phyloP scores from a whole-genome alignment of 2,113 vertebrate species.

The Oriolus oriolus region DNA sequence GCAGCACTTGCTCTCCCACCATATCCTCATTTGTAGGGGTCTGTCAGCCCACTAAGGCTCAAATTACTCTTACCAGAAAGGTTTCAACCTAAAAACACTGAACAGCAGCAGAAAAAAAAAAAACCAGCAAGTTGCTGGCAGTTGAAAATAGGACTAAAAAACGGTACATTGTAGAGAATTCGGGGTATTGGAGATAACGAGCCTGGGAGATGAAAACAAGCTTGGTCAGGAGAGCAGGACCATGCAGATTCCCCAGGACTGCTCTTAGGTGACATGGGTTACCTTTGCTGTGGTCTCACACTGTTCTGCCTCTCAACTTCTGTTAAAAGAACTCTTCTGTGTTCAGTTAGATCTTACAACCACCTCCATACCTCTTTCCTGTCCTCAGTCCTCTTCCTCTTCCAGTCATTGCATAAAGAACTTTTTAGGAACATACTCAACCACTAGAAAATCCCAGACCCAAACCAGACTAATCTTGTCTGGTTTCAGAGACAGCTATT shows the following conservation, averaged over 20 bases:
- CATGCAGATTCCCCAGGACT: rapidly evolving
- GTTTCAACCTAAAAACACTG: not conserved
- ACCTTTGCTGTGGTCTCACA: not conserved
- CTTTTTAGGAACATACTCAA: not conserved
- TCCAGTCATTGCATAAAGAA: not conserved
- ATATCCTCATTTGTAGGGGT: not conserved
- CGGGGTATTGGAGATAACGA: not conserved
- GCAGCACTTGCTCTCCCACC: not conserved
- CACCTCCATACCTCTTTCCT: not conserved
- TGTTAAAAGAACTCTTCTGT: not conserved
- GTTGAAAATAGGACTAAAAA: not conserved
- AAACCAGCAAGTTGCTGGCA: not conserved
- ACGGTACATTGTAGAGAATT: not conserved
- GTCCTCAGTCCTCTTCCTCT: not conserved
- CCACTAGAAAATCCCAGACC: not conserved
- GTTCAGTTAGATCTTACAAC: not conserved
- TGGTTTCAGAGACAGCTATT: not conserved
- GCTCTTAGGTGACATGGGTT: not conserved
- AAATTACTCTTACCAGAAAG: not conserved
- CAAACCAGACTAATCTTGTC: not conserved
- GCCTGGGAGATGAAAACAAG: not conserved
- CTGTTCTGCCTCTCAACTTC: not conserved
- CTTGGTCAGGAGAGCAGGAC: not conserved
- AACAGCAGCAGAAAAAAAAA: not conserved
- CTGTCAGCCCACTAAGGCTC: not conserved